Conservation (phyloP, 2,888 invertebrate species). For the Tribolium freemani region DNA sequence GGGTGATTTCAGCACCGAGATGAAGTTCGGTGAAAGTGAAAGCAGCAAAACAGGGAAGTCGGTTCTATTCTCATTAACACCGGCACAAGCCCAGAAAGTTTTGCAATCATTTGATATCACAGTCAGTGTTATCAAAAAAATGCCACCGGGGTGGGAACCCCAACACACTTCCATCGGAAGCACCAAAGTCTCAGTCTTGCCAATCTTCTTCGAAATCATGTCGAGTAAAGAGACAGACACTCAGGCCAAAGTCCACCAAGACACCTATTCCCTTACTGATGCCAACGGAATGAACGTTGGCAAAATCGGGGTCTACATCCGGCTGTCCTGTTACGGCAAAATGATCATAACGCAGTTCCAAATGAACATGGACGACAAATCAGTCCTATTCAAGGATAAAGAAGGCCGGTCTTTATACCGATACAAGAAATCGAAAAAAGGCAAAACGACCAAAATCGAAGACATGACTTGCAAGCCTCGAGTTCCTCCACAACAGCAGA, state of each 20-base stretch:
- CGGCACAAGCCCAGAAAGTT: conserved; percentile 70
- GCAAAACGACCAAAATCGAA: conserved; percentile 17
- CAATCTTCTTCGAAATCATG: conserved; percentile 73
- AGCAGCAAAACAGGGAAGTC: conserved; percentile 77
- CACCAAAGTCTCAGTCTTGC: conserved; percentile 70
- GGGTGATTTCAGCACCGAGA: conserved; percentile 68
- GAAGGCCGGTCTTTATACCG: conserved; percentile 66
- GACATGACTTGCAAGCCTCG: background rate
- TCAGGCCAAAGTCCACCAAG: conserved; percentile 73
- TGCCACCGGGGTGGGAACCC: conserved; percentile 75
- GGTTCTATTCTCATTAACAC: conserved; percentile 75
- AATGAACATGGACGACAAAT: conserved; percentile 67
- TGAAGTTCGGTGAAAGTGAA: conserved; percentile 48
- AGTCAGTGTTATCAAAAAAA: conserved; percentile 73
- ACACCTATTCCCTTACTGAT: conserved; percentile 72
- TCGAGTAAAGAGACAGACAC: conserved; percentile 67
- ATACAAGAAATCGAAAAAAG: conserved; percentile 61
- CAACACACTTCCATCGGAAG: conserved; percentile 76
- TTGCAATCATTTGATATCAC: conserved; percentile 72
- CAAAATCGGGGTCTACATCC: conserved; percentile 73
- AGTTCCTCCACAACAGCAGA: conserved; percentile 3
- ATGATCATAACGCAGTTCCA: conserved; percentile 77
- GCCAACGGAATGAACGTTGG: conserved; percentile 71
- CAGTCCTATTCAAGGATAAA: conserved; percentile 67
- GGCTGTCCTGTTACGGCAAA: conserved; percentile 78